Base-by-base conservation (phyloP, 2,888 invertebrate species). In the Ophion obscuratus region DNA sequence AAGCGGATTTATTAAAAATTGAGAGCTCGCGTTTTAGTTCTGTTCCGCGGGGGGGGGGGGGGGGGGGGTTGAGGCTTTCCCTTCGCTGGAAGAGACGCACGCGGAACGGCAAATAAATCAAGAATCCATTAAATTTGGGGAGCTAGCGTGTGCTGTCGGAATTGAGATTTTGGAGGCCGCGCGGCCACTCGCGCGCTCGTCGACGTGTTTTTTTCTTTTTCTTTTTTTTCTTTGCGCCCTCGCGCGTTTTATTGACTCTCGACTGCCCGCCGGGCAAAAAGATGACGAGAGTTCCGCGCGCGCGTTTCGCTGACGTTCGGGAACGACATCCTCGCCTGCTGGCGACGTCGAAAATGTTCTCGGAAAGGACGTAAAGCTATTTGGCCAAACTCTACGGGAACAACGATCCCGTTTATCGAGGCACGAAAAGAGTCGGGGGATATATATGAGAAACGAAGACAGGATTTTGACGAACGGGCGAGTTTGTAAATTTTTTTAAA, bases 111-210 rank as follows among this genome's bases (percentile, higher is more conserved):
- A 61, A 31, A 74, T 74, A 74, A 74, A 74, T 74, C 74, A 74
- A 62, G 17, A 62, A 74, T 74, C 74, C 74, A 74, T 61, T 74
- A 74, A 74, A 74, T 61, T 62, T 27, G 40, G 61, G 40, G n/a
- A 62, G 6, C 7, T 24, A 44, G 36, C 24, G 36, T 17, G 40
- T 24, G 62, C 36, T 74, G 74, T 40, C 74, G 74, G 61, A 74
- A 74, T 61, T 40, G 40, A 61, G 24, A 74, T 61, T 74, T 62
- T 74, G 36, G 59, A 61, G 61, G 10, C 31, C 59, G 3, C 59
- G 73, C 20, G 17, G 24, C 27, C 36, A 61, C 20, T 4, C 57
- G 20, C 14, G 40, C n/a, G 53, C 40, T 74, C 59, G 59, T 61
- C 40, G 14, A 40, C 40, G 0, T 24, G 11, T 53, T 17, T 53